Percentiles rank a stretch among this genome's conserved stretches.
Conservation (phyloP, 2,113 vertebrate genomes). For the Turnix velox region DNA sequence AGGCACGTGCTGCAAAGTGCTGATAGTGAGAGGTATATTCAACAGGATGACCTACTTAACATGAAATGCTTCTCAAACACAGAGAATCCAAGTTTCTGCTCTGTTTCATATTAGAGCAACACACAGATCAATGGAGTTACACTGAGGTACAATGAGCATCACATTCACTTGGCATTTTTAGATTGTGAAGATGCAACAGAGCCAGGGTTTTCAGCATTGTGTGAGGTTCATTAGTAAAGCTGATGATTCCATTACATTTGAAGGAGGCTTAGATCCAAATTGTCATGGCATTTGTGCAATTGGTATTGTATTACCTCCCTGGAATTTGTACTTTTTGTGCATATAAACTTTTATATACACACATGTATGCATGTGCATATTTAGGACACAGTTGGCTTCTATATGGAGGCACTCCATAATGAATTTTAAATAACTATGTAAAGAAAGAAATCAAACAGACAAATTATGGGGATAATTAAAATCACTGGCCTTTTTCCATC, state of each 20-base stretch:
- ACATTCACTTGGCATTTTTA: neutral
- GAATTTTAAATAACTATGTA: neutral
- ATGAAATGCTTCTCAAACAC: neutral
- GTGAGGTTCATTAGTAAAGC: neutral
- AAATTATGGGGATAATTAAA: neutral
- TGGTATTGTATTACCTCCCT: neutral
- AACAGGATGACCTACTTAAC: conserved; percentile 35
- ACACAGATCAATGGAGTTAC: neutral
- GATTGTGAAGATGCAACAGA: neutral
- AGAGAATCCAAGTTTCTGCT: neutral
- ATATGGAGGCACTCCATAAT: neutral
- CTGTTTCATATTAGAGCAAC: neutral
- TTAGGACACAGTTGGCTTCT: neutral
- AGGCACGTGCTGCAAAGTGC: neutral
- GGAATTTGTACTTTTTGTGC: neutral
- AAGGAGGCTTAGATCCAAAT: neutral
- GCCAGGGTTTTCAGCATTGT: neutral
- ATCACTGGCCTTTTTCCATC: neutral
- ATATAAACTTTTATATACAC: neutral
- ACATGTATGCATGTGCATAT: rapidly evolving
- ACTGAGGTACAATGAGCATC: neutral
- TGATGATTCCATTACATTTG: neutral
- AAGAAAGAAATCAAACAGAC: neutral
- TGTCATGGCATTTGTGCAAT: neutral
- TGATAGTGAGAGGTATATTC: neutral